phyloP scores from a whole-genome alignment of 2,113 vertebrate genomes.

The Cariama cristata region DNA sequence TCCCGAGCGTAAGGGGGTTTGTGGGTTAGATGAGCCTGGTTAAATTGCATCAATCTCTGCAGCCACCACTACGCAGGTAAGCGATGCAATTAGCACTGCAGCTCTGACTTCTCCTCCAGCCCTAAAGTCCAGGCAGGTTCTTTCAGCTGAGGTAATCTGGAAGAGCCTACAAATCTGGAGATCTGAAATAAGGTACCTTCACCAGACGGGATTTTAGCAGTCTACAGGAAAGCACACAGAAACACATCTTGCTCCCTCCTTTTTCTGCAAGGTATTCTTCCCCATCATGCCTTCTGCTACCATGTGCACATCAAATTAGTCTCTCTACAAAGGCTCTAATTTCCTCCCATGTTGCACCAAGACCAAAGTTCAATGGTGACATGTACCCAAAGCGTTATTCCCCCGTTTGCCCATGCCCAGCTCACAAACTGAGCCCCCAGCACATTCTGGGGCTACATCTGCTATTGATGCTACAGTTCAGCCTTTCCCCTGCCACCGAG shows the following conservation, averaged over 20 bases:
- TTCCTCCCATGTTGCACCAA: neutral
- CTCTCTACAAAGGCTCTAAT: neutral
- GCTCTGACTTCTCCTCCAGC: neutral
- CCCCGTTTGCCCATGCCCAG: neutral
- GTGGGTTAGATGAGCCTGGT: neutral
- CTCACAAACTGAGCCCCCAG: neutral
- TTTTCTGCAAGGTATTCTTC: neutral
- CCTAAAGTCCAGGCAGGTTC: neutral
- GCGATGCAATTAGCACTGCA: neutral
- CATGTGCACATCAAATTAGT: rapidly evolving
- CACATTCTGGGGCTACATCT: rapidly evolving
- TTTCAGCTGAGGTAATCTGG: neutral
- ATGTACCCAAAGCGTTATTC: neutral
- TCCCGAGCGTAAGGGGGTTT: neutral
- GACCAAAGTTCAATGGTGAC: neutral
- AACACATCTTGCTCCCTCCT: neutral
- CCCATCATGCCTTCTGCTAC: neutral
- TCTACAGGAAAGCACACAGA: neutral
- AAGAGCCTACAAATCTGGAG: neutral
- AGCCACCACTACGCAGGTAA: neutral
- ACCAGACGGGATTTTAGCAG: neutral
- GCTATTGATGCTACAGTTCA: rapidly evolving
- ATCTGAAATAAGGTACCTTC: neutral
- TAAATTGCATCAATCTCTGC: neutral
- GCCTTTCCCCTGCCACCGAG: neutral